phyloP scores from a whole-genome alignment of 1,140 invertebrate species.

The Pseudomyrmex cubaensis region DNA sequence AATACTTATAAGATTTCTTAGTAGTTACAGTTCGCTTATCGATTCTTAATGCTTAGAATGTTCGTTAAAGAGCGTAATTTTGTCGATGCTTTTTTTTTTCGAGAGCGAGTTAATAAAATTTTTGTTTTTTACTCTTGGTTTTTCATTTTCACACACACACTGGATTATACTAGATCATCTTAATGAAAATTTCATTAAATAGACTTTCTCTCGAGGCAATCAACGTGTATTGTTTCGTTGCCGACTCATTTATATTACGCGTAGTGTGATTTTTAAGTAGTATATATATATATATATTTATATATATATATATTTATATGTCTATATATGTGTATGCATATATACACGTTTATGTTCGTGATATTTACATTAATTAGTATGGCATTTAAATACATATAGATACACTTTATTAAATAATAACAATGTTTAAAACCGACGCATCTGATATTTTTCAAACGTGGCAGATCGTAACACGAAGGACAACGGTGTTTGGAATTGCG shows the following conservation, averaged over 20 bases:
- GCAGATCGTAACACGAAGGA: conserved; percentile 49
- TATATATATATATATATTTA: conserved; percentile 3
- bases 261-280: conserved; percentile 27
- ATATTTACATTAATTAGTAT: conserved; percentile 79
- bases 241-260: conserved; percentile 15
- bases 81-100: neutral
- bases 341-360: conserved; percentile 72
- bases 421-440: conserved; percentile 60
- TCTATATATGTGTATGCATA: conserved; percentile 48
- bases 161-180: conserved; percentile 22
- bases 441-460: conserved; percentile 56
- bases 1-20: conserved; percentile 60
- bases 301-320: conserved; percentile 51
- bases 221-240: conserved; percentile 56
- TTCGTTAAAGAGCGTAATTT: conserved; percentile 22
- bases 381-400: conserved; percentile 79
- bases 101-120: neutral
- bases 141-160: neutral
- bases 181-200: conserved; percentile 17
- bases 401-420: conserved; percentile 76
- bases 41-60: conserved; percentile 47
- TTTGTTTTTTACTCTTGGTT: neutral
- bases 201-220: conserved; percentile 61
- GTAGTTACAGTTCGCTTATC: conserved; percentile 20
- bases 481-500: conserved; percentile 33